A percentile compares a stretch with the other conserved stretches of the same genome.
Conservation (phyloP, 2,888 invertebrate species). For the Emesis russula region DNA sequence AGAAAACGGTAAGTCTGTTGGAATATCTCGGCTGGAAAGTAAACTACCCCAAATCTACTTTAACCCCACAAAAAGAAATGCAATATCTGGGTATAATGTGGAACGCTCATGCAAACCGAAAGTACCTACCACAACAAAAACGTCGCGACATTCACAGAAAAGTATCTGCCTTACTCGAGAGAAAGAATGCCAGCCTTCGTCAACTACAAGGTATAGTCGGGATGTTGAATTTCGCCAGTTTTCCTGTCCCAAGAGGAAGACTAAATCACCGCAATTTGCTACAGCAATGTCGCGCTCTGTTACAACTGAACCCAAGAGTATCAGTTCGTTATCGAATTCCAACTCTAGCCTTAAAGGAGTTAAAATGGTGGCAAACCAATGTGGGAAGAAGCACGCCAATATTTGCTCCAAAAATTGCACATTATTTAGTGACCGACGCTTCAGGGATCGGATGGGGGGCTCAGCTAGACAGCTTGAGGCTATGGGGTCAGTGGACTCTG, state of each 20-base stretch:
- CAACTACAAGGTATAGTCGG: slow-evolving; percentile 81
- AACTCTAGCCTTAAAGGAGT: background rate
- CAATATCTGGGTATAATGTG: slow-evolving; percentile 54
- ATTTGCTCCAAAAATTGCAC: slow-evolving; percentile 6
- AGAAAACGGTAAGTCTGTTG: background rate
- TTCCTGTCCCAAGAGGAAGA: slow-evolving; percentile 79
- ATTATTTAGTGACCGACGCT: slow-evolving; percentile 65
- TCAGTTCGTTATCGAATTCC: background rate
- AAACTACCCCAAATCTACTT: slow-evolving; percentile 70
- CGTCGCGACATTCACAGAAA: background rate
- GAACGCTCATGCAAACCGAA: slow-evolving; percentile 56
- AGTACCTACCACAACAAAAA: slow-evolving; percentile 64
- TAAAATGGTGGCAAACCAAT: slow-evolving; percentile 13
- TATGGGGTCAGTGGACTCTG: slow-evolving; percentile 43
- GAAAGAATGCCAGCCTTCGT: slow-evolving; percentile 41
- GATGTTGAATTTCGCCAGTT: slow-evolving; percentile 82
- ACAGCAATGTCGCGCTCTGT: background rate
- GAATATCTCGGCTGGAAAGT: slow-evolving; percentile 66
- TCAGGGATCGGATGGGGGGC: slow-evolving; percentile 75
- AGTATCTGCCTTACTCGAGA: slow-evolving; percentile 3
- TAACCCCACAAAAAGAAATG: slow-evolving; percentile 40
- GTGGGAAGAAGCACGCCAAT: background rate
- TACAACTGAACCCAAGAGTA: background rate
- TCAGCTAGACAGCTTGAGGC: slow-evolving; percentile 44
- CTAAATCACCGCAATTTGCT: slow-evolving; percentile 74